A percentile compares a stretch with the other conserved stretches of the same genome.
These are phyloP conservation scores for Lepidothrix coronata DNA, from an alignment of 2,113 vertebrate genomes.

Conservation along the genomic window DNA sequence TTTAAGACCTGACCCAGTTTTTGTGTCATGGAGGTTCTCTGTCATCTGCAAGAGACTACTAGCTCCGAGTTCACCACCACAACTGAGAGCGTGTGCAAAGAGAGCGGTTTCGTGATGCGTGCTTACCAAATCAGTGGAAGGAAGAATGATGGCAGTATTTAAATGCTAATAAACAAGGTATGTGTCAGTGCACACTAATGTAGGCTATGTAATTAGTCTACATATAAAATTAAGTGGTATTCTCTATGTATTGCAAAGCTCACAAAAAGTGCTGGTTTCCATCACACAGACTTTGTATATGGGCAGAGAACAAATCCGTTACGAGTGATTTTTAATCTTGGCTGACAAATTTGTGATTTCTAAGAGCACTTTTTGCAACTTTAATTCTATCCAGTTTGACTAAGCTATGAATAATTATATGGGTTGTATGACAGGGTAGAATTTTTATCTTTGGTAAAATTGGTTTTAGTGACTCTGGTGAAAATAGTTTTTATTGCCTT, in stretches of 20 bases:
- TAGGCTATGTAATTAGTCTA: neutral
- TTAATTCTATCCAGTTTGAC: neutral
- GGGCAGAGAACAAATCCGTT: neutral
- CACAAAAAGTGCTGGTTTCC: neutral
- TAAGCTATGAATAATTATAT: neutral
- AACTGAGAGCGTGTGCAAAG: neutral
- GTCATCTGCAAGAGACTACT: neutral
- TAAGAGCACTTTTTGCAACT: neutral
- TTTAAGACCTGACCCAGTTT: neutral
- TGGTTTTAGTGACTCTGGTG: neutral
- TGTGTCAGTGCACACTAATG: neutral
- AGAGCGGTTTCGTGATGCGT: accelerated
- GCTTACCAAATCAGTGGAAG: neutral
- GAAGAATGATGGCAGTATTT: neutral
- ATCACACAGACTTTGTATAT: neutral
- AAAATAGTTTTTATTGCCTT: neutral
- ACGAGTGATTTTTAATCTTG: neutral
- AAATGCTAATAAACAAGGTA: neutral
- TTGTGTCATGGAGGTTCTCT: neutral
- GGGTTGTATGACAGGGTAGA: neutral
- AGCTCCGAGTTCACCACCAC: neutral
- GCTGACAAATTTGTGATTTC: neutral
- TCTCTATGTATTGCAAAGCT: neutral
- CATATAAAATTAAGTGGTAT: neutral
- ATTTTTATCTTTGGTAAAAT: neutral